phyloP scores from a whole-genome alignment of 2,888 invertebrate genomes.

The Epiblema foenella region DNA sequence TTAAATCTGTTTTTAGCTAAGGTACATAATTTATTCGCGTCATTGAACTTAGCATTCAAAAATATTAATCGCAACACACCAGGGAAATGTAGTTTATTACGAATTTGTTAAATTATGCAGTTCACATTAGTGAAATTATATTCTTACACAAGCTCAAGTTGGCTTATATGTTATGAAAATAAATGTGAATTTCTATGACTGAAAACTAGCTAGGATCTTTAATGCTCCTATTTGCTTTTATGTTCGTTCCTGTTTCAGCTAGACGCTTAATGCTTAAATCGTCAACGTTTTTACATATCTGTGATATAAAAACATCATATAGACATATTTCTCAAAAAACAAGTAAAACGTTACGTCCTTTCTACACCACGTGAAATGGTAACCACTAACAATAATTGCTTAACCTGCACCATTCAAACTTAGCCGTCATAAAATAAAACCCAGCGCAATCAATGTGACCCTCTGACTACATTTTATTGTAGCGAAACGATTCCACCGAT shows the following conservation, averaged over 20 bases:
- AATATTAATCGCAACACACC: slow-evolving; percentile 25
- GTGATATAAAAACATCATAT: neutral
- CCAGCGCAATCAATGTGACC: slow-evolving; percentile 57
- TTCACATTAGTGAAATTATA: slow-evolving; percentile 14
- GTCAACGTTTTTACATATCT: too few species aligned
- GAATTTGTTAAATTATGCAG: slow-evolving; percentile 11
- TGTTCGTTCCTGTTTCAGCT: neutral
- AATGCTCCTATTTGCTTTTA: neutral
- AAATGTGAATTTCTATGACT: neutral
- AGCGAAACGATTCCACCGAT: slow-evolving; percentile 49
- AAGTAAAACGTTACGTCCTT: neutral
- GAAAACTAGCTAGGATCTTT: neutral
- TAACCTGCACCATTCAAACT: slow-evolving; percentile 50
- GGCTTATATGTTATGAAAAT: too few species aligned
- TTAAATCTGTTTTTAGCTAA: slow-evolving; percentile 12
- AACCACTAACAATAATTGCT: slow-evolving; percentile 35
- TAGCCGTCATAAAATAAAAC: slow-evolving; percentile 58
- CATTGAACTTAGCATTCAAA: slow-evolving; percentile 8
- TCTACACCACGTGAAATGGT: slow-evolving; percentile 1
- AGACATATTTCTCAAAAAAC: too few species aligned
- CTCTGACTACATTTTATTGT: slow-evolving; percentile 48
- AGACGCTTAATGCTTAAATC: neutral
- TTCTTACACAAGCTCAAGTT: neutral
- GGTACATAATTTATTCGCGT: slow-evolving; percentile 26
- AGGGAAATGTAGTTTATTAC: slow-evolving; percentile 27